Percentiles rank a stretch among this genome's conserved stretches.
Conservation (phyloP, 2,797 vertebrate genomes). For the Dipus sagitta region DNA sequence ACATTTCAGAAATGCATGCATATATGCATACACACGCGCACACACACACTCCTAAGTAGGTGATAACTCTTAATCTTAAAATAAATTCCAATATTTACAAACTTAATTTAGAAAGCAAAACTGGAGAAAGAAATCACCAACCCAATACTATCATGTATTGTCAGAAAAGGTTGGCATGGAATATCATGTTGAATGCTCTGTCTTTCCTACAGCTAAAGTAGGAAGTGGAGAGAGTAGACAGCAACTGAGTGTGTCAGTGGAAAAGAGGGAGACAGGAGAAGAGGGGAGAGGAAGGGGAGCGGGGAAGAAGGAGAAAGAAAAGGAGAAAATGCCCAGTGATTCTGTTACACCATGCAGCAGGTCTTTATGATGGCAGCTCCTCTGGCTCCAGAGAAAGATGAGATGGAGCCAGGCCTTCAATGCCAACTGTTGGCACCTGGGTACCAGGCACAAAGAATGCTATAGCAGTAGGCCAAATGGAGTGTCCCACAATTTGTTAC, state of each 20-base stretch:
- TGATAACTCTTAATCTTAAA: not conserved
- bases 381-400: not conserved
- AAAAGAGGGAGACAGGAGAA: not conserved
- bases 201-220: slow-evolving; percentile 22
- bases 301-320: not conserved
- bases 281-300: not conserved
- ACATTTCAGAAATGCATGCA: not conserved
- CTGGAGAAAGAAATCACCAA: not conserved
- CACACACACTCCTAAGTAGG: not conserved
- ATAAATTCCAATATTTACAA: not conserved
- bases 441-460: slow-evolving; percentile 11
- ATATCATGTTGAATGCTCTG: not conserved
- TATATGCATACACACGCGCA: too few relatives aligned
- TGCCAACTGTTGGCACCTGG: not conserved
- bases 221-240: not conserved
- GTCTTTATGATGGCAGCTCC: not conserved
- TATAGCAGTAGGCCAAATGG: not conserved
- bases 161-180: not conserved
- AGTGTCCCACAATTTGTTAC: not conserved
- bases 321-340: not conserved
- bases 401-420: slow-evolving; percentile 12
- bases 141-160: not conserved
- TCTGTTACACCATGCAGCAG: not conserved
- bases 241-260: not conserved
- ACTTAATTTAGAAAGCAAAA: slow-evolving; percentile 51